These are phyloP conservation scores for Notodonta ziczac DNA, from an alignment of 2,888 invertebrate genomes.

Conservation along the genomic window DNA sequence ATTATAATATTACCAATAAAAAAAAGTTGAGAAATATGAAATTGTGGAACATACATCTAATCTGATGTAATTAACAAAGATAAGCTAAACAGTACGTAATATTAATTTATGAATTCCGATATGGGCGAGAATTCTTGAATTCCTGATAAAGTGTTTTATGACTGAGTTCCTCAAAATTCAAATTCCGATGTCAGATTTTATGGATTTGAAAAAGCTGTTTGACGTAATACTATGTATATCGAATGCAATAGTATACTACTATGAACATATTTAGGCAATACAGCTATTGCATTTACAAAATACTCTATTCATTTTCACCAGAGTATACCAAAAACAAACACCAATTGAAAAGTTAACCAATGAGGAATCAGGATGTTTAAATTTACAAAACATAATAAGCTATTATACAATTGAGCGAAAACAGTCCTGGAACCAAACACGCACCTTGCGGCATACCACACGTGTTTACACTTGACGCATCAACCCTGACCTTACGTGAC, in stretches of 20 bases:
- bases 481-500: conserved; percentile 60
- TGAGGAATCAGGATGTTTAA: neutral
- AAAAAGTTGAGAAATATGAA: neutral
- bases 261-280: neutral
- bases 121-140: neutral
- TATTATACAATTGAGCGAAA: conserved; percentile 20
- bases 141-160: neutral
- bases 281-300: neutral
- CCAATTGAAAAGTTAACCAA: neutral
- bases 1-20: neutral
- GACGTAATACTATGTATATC: too few relatives aligned
- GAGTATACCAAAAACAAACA: neutral
- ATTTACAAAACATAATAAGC: conserved; percentile 9
- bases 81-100: neutral
- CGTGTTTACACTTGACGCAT: conserved; percentile 38
- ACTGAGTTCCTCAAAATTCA: too few relatives aligned
- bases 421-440: conserved; percentile 39
- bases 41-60: neutral
- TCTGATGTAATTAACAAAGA: neutral
- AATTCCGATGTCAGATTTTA: too few relatives aligned
- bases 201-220: too few relatives aligned
- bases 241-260: neutral
- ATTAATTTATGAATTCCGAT: too few relatives aligned
- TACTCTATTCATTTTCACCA: neutral
- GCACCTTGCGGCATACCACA: conserved; percentile 53